phyloP scores from a whole-genome alignment of 2,797 vertebrate genomes.

The Semaprochilodus insignis region DNA sequence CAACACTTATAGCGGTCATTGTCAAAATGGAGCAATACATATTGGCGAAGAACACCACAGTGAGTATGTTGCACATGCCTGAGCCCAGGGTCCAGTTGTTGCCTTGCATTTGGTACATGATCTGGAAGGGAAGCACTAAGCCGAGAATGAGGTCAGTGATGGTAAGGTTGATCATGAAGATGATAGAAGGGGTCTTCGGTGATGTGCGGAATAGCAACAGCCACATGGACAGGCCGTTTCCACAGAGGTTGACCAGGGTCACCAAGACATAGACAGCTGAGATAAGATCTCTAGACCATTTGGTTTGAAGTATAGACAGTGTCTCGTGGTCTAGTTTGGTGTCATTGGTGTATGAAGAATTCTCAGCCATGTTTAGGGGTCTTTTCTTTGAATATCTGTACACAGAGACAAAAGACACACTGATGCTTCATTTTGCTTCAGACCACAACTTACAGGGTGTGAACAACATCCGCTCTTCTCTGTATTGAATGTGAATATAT shows the following conservation, averaged over 20 bases:
- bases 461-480: constrained; percentile 8
- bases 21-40: constrained; percentile 95
- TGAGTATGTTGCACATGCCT: constrained; percentile 83
- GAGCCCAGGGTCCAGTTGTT: constrained; percentile 86
- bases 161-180: constrained; percentile 96
- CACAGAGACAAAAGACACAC: constrained; percentile 33
- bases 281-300: constrained; percentile 67
- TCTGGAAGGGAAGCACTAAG: constrained; percentile 89
- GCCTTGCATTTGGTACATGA: constrained; percentile 80
- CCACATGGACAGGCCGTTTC: constrained; percentile 90
- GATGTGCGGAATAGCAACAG: constrained; percentile 84
- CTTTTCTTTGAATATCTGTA: constrained; percentile 35
- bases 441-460: not conserved
- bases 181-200: constrained; percentile 86
- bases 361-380: constrained; percentile 68
- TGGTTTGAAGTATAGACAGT: constrained; percentile 76
- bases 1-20: constrained; percentile 90
- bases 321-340: constrained; percentile 82
- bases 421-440: not conserved
- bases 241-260: constrained; percentile 81
- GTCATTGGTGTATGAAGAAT: constrained; percentile 45
- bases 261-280: constrained; percentile 84
- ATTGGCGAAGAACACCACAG: constrained; percentile 89
- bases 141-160: constrained; percentile 87
- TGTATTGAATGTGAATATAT: not conserved